Conservation (phyloP, 2,797 vertebrate species). For the Eulemur mongoz region DNA sequence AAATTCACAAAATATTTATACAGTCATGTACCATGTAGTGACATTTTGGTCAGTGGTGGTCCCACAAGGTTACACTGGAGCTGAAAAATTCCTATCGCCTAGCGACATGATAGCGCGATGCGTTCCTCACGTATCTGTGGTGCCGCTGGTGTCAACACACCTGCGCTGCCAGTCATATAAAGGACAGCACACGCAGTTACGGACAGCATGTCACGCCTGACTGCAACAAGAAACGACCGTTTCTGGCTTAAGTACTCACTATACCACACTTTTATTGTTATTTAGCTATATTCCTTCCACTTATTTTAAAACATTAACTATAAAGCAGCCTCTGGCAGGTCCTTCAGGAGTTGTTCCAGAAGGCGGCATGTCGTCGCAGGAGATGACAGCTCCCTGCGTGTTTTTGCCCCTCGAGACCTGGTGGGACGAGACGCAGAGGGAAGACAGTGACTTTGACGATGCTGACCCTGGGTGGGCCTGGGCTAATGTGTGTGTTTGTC, state of each 20-base stretch:
- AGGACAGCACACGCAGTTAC: neutral
- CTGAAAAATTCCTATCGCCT: neutral
- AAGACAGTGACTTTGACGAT: neutral
- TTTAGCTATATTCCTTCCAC: neutral
- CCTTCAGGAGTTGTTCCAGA: neutral
- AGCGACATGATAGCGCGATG: neutral
- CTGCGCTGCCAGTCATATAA: neutral
- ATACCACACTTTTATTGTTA: neutral
- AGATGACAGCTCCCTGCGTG: neutral
- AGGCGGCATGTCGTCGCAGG: neutral
- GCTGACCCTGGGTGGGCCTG: neutral
- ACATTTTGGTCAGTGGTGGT: neutral
- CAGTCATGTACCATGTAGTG: neutral
- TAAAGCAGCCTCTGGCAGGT: neutral
- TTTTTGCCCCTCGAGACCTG: neutral
- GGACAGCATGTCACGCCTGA: neutral
- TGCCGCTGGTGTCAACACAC: neutral
- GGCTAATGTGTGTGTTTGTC: neutral
- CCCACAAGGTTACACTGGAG: neutral
- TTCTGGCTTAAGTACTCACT: too few relatives aligned
- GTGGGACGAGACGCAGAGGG: accelerated
- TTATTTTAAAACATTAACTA: neutral
- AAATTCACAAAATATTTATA: slow-evolving; percentile 8
- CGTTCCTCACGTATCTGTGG: neutral
- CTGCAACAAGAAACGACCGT: accelerated